These are phyloP conservation scores for Drosophila teissieri DNA, from an alignment of 1,140 invertebrate species.

Conservation along the genomic window DNA sequence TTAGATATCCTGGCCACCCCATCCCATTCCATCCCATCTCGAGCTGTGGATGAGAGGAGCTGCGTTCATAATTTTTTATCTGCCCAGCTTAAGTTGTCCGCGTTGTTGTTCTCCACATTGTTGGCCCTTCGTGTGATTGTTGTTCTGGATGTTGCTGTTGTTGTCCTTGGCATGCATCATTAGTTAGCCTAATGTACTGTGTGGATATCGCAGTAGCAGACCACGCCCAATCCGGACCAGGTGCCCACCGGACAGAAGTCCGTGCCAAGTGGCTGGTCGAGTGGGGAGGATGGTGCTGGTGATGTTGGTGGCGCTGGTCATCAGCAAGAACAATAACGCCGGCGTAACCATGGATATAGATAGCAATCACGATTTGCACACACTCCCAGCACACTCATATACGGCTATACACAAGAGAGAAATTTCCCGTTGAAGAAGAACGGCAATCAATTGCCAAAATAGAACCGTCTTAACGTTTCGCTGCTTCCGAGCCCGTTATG, in stretches of 20 bases:
- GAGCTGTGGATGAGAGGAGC: slow-evolving; percentile 59
- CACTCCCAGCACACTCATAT: slow-evolving; percentile 11
- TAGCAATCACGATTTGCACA: slow-evolving; percentile 53
- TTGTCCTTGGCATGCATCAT: slow-evolving; percentile 76
- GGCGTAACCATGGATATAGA: slow-evolving; percentile 54
- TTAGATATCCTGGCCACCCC: slow-evolving; percentile 13
- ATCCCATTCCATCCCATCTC: slow-evolving; percentile 8
- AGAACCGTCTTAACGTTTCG: slow-evolving; percentile 75
- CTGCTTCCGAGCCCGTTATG: slow-evolving; percentile 24
- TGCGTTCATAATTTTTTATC: slow-evolving; percentile 82
- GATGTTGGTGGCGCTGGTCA: slow-evolving; percentile 33
- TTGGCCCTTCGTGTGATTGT: slow-evolving; percentile 17
- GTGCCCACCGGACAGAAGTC: slow-evolving; percentile 25
- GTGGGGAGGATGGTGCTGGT: background rate
- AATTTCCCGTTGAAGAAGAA: slow-evolving; percentile 66
- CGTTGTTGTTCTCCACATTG: slow-evolving; percentile 56
- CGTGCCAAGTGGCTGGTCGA: background rate
- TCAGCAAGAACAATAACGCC: slow-evolving; percentile 53
- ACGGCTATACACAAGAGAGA: slow-evolving; percentile 28
- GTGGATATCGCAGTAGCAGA: slow-evolving; percentile 49
- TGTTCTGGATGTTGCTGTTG: slow-evolving; percentile 53
- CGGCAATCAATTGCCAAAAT: slow-evolving; percentile 79
- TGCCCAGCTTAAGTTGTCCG: slow-evolving; percentile 64
- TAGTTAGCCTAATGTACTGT: slow-evolving; percentile 80
- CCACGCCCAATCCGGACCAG: slow-evolving; percentile 59